These are phyloP conservation scores for Pocillopora meandrina DNA, from an alignment of 92 coral and sea anemone species.

Conservation along the genomic window DNA sequence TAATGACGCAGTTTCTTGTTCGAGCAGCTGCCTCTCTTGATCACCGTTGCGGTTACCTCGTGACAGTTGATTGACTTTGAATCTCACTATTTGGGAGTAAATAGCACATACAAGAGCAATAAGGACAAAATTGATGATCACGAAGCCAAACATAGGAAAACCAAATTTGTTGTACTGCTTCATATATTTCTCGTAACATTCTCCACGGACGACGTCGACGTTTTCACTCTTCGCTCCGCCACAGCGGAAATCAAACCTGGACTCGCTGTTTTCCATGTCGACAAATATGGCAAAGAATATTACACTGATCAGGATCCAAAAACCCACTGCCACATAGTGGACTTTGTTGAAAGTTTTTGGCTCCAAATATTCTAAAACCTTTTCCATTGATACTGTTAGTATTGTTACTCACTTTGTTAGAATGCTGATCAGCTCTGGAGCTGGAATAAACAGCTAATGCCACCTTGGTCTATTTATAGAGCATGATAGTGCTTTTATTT, in stretches of 20 bases:
- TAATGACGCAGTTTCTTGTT: too few relatives aligned
- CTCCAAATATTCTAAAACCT: background rate
- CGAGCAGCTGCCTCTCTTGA: too few relatives aligned
- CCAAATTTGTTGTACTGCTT: background rate
- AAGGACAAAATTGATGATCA: background rate
- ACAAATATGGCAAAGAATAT: too few relatives aligned
- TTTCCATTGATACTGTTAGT: background rate
- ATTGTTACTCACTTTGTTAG: too few relatives aligned
- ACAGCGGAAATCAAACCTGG: constrained; percentile 5
- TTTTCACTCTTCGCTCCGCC: background rate
- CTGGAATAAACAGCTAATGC: too few relatives aligned
- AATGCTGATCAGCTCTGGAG: too few relatives aligned
- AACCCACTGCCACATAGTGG: too few relatives aligned
- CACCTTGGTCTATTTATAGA: too few relatives aligned
- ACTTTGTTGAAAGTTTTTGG: background rate
- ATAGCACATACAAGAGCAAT: background rate
- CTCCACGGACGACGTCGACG: background rate
- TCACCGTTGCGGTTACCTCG: too few relatives aligned
- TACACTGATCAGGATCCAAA: too few relatives aligned
- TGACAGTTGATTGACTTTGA: too few relatives aligned
- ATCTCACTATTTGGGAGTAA: constrained; percentile 9
- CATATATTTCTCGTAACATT: constrained; percentile 11
- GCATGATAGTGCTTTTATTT: too few relatives aligned
- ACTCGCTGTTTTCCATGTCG: constrained; percentile 15
- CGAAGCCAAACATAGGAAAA: constrained; percentile 18